Conservation (phyloP, 53 echinoderm and acorn worm species). For the Pentamera pediparva region DNA sequence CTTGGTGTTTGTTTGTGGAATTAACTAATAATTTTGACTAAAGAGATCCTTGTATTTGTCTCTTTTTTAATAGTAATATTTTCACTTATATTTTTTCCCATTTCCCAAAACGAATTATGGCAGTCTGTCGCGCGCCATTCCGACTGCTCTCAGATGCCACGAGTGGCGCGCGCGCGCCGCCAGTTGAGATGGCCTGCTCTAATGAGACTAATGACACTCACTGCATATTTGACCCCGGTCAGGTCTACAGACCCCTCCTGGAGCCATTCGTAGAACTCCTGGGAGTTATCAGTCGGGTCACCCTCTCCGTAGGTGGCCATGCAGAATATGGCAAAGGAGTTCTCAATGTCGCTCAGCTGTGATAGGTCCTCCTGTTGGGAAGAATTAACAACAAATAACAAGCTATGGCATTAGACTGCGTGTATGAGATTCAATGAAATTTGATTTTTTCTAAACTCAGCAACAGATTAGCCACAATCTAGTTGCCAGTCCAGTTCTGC, state of each 20-base stretch:
- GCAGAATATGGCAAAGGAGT: conserved; percentile 91
- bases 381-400: neutral
- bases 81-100: too few species aligned
- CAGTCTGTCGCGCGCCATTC: too few species aligned
- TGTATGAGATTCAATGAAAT: too few species aligned
- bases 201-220: conserved; percentile 39
- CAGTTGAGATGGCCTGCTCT: neutral
- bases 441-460: too few species aligned
- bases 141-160: neutral
- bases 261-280: conserved; percentile 96
- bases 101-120: too few species aligned
- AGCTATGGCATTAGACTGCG: too few species aligned
- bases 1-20: too few species aligned
- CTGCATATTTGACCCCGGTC: conserved; percentile 78
- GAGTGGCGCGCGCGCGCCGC: neutral
- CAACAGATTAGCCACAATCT: too few species aligned
- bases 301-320: conserved; percentile 98
- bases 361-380: conserved; percentile 68
- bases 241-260: conserved; percentile 81
- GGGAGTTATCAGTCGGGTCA: conserved; percentile 97
- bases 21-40: too few species aligned
- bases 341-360: conserved; percentile 76
- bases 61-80: too few species aligned
- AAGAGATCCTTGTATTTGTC: too few species aligned
- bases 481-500: too few species aligned